Base-by-base conservation (phyloP, 2,797 vertebrate genomes). In the Enteromius paludinosus region DNA sequence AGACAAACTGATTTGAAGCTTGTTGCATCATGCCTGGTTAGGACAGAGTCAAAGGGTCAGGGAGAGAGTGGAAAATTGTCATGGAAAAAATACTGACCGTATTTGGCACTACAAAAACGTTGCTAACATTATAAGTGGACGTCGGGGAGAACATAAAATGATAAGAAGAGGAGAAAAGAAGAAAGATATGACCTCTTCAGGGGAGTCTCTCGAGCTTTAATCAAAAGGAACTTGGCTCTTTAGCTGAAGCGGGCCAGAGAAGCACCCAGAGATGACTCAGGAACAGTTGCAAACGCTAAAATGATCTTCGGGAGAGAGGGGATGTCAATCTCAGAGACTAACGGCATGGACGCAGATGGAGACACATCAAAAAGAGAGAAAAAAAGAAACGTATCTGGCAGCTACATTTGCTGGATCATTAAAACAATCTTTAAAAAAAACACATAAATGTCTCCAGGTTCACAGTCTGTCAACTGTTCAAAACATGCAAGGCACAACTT, bases 171-270 rank as follows among this genome's bases (percentile, higher is more conserved):
- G 35, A 74, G 38, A 69, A 73, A 47, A 52, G 33, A 33, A 78
- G 65, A 43, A 28, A 80, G 28, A 64, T 38, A 81, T n/a, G 17
- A 20, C 33, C 69, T 64, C 45, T 79, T 45, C 79, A 82, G 75
- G 15, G 47, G 65, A 64, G 83, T 54, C 69, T 33, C 5, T n/a
- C 1, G 1, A 49, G 30, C 56, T 66, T 81, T 81, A 85, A 84
- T 85, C 69, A 43, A 83, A 80, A 69, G 79, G 64, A 86, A 83
- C 83, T 78, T 71, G 75, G 66, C 61, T 78, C 61, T 69, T 65
- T 78, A 65, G 20, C 54, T 33, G 10, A 81, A 38, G 71, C 4
- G 8, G 15, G 41, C 25, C 68, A 30, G 66, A 83, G 11, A 61
- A 62, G 43, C 54, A 12, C 38, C 12, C 20, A 38, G 14, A 2